Evolutionary conservation across 2,888 invertebrate species (phyloP), one percentile per base, ranked within the genome.

Genomic region (Trachelus stipa): DNA sequence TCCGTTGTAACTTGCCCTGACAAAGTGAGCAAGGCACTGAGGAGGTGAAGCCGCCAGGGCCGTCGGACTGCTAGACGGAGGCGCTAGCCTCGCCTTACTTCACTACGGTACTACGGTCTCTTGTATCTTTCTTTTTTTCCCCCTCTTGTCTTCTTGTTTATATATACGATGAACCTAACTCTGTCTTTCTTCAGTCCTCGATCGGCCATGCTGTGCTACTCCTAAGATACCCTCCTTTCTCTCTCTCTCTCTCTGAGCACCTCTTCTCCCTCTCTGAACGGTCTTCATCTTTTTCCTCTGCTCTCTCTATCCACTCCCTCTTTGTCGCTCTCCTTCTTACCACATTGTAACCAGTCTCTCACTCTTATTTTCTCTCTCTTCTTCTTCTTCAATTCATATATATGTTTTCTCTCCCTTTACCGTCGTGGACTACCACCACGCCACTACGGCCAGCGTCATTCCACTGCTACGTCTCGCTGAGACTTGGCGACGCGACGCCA

Each of bases 71-170:
- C 74, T 75, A 75, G 31, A 76, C 75, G 75, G 77, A 79, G 79
- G 80, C 79, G 80, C 78, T 73, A 79, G 81, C 81, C 81, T 80
- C 83, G 83, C 79, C 81, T 83, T 82, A 77, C 80, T 81, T 82
- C 81, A 81, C 80, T 80, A 31, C 80, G 83, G 81, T 80, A 82
- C 82, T 80, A 82, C 80, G 80, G 81, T 31, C 71, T 71, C 31
- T 15, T 31, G 11, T 23, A 15, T 34, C 33, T 71, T 71, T 34
- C 31, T 31, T 31, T 31, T 3, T 23, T 56, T 23, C 56, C 56
- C 56, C 40, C 69, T 69, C 71, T 34, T 12, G 1, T 71, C 71
- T 56, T 23, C 1, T 56, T 23, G 23, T 56, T 23, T 56, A 56
- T 56, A 56, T 56, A 56, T 56, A 56, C 56, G 56, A 56, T 9